phyloP scores from a whole-genome alignment of 2,888 invertebrate species.

The Argynnis bischoffii region DNA sequence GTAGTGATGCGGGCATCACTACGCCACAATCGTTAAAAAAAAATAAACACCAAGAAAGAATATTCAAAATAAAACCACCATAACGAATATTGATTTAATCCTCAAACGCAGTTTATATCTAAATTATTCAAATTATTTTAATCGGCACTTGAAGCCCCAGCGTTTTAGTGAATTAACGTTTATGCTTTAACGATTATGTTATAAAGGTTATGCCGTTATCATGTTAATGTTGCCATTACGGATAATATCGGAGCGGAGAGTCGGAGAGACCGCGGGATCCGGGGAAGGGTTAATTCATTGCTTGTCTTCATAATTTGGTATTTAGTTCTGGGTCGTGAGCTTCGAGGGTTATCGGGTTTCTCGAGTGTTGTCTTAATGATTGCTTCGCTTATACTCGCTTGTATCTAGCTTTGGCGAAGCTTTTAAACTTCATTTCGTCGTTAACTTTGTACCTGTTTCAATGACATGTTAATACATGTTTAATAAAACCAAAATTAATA shows the following conservation, averaged over 20 bases:
- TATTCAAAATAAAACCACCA: not conserved
- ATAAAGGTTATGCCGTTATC: constrained; percentile 52
- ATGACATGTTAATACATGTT: too few species aligned
- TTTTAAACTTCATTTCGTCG: too few species aligned
- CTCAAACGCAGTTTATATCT: constrained; percentile 23
- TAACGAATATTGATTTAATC: constrained; percentile 28
- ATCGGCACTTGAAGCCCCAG: constrained; percentile 22
- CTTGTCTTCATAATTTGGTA: constrained; percentile 27
- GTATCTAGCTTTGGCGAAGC: too few species aligned
- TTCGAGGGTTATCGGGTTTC: constrained; percentile 17
- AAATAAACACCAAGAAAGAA: not conserved
- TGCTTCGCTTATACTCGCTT: not conserved
- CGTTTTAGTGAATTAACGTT: constrained; percentile 30
- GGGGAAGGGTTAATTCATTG: constrained; percentile 50
- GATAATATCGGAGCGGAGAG: constrained; percentile 31
- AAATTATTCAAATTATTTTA: constrained; percentile 31
- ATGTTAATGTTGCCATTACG: constrained; percentile 57
- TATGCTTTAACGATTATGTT: constrained; percentile 45
- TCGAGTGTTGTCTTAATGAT: not conserved
- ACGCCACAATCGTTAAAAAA: too few species aligned
- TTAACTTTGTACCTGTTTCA: too few species aligned
- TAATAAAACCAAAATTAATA: too few species aligned
- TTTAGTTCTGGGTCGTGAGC: constrained; percentile 20
- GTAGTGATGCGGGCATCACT: too few species aligned
- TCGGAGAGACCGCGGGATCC: constrained; percentile 20